A percentile compares a stretch with the other conserved stretches of the same genome.
Evolutionary conservation across 2,113 vertebrate genomes (phyloP).

Genomic region (Strigops habroptila): DNA sequence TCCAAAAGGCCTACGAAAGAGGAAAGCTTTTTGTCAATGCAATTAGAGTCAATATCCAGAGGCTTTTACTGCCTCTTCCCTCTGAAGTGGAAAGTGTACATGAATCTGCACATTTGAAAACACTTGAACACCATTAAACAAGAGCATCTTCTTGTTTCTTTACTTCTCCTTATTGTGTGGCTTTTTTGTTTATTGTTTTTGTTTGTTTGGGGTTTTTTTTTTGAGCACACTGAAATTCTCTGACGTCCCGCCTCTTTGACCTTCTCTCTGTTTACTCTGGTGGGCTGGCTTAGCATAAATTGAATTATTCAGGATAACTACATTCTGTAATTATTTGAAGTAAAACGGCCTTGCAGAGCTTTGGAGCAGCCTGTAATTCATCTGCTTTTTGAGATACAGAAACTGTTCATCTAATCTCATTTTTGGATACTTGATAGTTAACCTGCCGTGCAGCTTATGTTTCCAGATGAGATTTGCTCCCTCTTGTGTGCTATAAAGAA

Average conservation of each 20-base stretch:
- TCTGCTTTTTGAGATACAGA: neutral
- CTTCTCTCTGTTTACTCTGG: neutral
- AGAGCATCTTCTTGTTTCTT: neutral
- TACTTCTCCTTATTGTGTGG: neutral
- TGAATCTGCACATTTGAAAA: neutral
- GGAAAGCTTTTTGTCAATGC: neutral
- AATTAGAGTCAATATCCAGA: neutral
- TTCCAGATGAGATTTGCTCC: neutral
- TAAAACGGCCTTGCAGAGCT: neutral
- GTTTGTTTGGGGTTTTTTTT: neutral
- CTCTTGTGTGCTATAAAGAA: neutral
- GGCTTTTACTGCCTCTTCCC: neutral
- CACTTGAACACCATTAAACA: neutral
- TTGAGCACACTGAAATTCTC: neutral
- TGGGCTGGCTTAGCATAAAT: neutral
- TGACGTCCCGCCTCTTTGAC: neutral
- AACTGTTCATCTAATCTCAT: neutral
- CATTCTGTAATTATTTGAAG: neutral
- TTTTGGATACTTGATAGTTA: neutral
- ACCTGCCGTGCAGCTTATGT: neutral
- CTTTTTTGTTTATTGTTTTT: neutral
- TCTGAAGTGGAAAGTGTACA: neutral
- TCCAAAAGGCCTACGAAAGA: neutral
- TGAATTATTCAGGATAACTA: neutral
- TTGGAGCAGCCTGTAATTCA: neutral